A percentile compares a stretch with the other conserved stretches of the same genome.
Conservation (phyloP, 2,888 invertebrate genomes). For the Sarcophaga variegata region DNA sequence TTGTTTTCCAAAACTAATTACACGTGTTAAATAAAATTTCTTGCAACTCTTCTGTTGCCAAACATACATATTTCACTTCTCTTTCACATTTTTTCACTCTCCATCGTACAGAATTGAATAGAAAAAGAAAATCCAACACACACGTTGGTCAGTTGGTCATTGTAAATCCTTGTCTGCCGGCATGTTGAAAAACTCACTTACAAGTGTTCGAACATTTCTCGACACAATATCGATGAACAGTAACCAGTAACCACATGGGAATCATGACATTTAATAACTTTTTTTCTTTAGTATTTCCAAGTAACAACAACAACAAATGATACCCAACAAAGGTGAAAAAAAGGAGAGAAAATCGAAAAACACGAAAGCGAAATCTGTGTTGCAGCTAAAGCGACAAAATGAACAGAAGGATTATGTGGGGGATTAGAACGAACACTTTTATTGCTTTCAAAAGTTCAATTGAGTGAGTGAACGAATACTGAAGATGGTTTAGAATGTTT, state of each 20-base stretch:
- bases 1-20: no score
- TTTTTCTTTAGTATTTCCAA: constrained; percentile 31
- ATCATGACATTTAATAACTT: constrained; percentile 48
- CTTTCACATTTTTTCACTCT: no score
- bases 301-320: neutral
- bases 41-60: no score
- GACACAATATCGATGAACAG: constrained; percentile 2
- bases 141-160: no score
- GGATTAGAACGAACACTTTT: constrained; percentile 3
- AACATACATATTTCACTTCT: no score
- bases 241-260: constrained; percentile 27
- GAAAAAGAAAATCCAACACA: no score
- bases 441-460: constrained; percentile 44
- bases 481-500: constrained; percentile 17
- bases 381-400: no score
- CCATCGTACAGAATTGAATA: no score
- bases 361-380: constrained; percentile 15
- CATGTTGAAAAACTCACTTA: constrained; percentile 20
- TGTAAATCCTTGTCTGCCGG: no score
- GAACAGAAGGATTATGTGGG: neutral
- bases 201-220: constrained; percentile 26
- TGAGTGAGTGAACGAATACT: constrained; percentile 11
- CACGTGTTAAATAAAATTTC: no score
- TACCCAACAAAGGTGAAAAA: neutral
- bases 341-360: constrained; percentile 1